Evolutionary conservation across 2,113 vertebrate genomes (phyloP).

Genomic region (Cygnus buccinator): DNA sequence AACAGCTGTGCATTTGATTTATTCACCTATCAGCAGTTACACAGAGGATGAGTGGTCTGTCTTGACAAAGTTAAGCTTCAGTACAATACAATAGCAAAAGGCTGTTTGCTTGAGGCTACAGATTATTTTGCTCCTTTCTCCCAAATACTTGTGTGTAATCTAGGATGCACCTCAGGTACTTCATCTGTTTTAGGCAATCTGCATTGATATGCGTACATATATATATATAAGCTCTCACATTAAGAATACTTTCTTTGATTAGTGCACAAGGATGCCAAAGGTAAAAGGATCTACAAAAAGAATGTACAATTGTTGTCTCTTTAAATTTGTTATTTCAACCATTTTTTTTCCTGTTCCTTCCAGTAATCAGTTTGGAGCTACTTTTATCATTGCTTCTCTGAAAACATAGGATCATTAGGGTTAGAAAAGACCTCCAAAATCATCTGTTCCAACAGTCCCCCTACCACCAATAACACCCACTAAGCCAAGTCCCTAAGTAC

Average conservation of each 20-base stretch:
- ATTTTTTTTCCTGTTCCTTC: not conserved
- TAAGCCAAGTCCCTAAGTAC: no score
- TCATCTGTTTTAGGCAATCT: not conserved
- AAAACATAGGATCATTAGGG: not conserved
- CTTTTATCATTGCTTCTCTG: not conserved
- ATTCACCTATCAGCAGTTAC: not conserved
- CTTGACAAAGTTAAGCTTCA: not conserved
- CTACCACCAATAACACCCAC: no score
- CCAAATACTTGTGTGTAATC: not conserved
- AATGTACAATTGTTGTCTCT: not conserved
- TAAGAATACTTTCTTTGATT: not conserved
- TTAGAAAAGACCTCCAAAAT: no score
- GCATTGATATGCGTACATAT: not conserved
- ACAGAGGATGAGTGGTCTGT: not conserved
- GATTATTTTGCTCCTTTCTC: not conserved
- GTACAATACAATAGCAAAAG: not conserved
- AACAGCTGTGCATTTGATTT: not conserved
- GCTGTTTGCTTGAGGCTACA: not conserved
- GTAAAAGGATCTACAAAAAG: not conserved
- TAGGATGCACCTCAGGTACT: not conserved
- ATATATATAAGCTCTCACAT: not conserved
- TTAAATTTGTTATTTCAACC: not conserved
- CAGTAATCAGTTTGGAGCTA: not conserved
- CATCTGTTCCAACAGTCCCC: no score
- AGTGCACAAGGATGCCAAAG: not conserved